A percentile compares a stretch with the other conserved stretches of the same genome.
phyloP scores from a whole-genome alignment of 2,888 invertebrate species.

The Apamea epomidion region DNA sequence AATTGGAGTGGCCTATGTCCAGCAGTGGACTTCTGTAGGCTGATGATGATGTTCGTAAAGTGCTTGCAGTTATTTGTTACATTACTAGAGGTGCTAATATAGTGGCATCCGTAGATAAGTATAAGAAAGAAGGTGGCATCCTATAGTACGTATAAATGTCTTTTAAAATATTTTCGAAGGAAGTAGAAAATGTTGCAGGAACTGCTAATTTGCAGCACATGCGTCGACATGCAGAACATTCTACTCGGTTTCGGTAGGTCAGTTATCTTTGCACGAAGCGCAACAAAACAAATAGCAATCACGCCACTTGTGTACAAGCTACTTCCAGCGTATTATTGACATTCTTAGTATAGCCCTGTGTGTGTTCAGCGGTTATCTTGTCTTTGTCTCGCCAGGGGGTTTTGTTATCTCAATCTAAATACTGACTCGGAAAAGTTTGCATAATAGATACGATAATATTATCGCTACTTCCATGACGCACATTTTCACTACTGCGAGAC shows the following conservation, averaged over 20 bases:
- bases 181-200: not conserved
- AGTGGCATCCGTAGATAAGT: not conserved
- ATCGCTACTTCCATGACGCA: conserved; percentile 49
- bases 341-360: conserved; percentile 46
- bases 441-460: conserved; percentile 51
- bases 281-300: conserved; percentile 32
- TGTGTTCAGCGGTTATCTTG: conserved; percentile 47
- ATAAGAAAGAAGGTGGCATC: not conserved
- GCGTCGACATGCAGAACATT: not conserved
- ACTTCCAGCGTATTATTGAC: conserved; percentile 35
- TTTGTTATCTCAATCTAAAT: conserved; percentile 54
- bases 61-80: not conserved
- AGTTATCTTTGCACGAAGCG: conserved; percentile 18
- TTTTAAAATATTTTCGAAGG: not conserved
- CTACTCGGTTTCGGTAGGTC: conserved; percentile 34
- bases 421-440: conserved; percentile 44
- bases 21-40: not conserved
- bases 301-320: conserved; percentile 27
- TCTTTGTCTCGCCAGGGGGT: conserved; percentile 65
- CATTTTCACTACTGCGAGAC: conserved; percentile 3
- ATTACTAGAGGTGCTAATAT: not conserved
- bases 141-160: not conserved
- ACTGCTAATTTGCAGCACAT: not conserved
- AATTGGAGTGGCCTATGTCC: not conserved
- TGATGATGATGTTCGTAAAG: not conserved